A percentile compares a stretch with the other conserved stretches of the same genome.
Evolutionary conservation across 35 echinoderm and acorn worm species (phyloP).

Genomic region (Hemicentrotus pulcherrimus): DNA sequence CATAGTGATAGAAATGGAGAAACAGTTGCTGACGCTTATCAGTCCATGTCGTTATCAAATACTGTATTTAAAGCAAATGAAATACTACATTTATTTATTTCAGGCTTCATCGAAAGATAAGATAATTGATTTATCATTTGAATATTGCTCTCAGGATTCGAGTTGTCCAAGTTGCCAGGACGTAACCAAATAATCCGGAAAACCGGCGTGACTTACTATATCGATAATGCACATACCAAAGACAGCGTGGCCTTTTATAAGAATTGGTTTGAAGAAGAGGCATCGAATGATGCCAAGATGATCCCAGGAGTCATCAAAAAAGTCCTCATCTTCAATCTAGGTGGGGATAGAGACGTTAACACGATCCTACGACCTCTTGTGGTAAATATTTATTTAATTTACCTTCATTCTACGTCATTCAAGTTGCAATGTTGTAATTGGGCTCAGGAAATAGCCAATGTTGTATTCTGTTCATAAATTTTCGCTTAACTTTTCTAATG

Average conservation of each 20-base stretch:
- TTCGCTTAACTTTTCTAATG: too few species aligned
- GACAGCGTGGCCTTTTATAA: slow-evolving; percentile 76
- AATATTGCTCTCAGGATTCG: slow-evolving; percentile 62
- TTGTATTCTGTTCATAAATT: too few species aligned
- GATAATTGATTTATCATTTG: background rate
- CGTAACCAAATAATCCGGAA: slow-evolving; percentile 69
- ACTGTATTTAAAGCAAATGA: background rate
- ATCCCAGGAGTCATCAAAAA: slow-evolving; percentile 64
- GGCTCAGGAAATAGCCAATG: too few species aligned
- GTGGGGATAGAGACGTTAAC: slow-evolving; percentile 69
- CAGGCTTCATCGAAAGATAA: background rate
- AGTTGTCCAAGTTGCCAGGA: slow-evolving; percentile 85
- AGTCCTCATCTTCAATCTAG: slow-evolving; percentile 86
- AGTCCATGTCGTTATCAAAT: background rate
- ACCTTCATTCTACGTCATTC: background rate
- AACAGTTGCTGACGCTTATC: background rate
- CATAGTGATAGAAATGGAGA: background rate
- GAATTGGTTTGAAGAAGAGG: slow-evolving; percentile 80
- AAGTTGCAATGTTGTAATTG: too few species aligned
- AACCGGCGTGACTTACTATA: slow-evolving; percentile 74
- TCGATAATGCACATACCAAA: slow-evolving; percentile 92
- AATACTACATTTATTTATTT: too few species aligned
- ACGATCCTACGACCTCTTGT: slow-evolving; percentile 64
- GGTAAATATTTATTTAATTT: slow-evolving; percentile 48
- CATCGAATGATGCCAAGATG: slow-evolving; percentile 58